Evolutionary conservation across 2,888 invertebrate genomes (phyloP).

Genomic region (Lasioglossum pauxillum): DNA sequence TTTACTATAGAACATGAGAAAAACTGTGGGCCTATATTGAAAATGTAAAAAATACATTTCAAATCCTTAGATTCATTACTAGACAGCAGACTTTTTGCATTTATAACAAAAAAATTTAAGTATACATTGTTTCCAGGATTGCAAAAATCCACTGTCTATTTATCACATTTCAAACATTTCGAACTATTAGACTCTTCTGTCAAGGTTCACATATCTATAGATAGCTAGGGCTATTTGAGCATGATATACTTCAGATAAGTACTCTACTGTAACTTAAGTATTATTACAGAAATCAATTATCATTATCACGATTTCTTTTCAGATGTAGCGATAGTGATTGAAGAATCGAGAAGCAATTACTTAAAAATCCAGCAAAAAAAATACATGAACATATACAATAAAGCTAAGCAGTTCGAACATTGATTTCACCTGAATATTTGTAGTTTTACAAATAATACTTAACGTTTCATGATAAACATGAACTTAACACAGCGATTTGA

Average conservation of each 20-base stretch:
- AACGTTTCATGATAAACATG: conserved; percentile 23
- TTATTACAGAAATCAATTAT: not conserved
- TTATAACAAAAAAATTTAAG: too few relatives aligned
- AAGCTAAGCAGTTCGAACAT: not conserved
- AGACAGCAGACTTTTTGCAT: too few relatives aligned
- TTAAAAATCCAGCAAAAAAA: not conserved
- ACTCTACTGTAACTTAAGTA: not conserved
- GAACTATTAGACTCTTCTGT: not conserved
- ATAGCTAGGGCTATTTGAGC: not conserved
- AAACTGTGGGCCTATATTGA: too few relatives aligned
- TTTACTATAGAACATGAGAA: not conserved
- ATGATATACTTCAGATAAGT: conserved; percentile 14
- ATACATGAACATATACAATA: not conserved
- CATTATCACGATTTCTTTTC: not conserved
- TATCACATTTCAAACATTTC: not conserved
- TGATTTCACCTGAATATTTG: not conserved
- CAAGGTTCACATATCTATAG: not conserved
- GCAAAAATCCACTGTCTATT: too few relatives aligned
- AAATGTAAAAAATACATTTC: too few relatives aligned
- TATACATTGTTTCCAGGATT: too few relatives aligned
- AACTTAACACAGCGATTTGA: not conserved
- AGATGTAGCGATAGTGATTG: not conserved
- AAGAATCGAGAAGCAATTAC: not conserved
- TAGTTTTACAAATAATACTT: conserved; percentile 20
- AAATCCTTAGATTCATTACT: too few relatives aligned